These are phyloP conservation scores for Dilophus febrilis DNA, from an alignment of 2,888 invertebrate species.

Conservation along the genomic window DNA sequence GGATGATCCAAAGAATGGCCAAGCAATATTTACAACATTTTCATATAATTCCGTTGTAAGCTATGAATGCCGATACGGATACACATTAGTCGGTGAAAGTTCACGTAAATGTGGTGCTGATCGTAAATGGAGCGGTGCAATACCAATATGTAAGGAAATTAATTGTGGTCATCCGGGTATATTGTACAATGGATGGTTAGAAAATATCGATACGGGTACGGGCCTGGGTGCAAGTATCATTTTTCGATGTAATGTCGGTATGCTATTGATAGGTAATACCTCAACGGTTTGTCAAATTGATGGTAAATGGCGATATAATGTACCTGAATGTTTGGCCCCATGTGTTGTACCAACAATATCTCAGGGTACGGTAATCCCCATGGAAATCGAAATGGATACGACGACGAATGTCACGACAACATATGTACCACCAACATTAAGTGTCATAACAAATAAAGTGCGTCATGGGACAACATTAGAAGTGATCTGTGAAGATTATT, in stretches of 20 bases:
- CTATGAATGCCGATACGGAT: constrained; percentile 92
- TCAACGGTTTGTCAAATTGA: constrained; percentile 86
- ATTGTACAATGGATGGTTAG: constrained; percentile 90
- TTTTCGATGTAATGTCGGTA: constrained; percentile 83
- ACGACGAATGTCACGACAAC: constrained; percentile 18
- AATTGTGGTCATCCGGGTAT: constrained; percentile 90
- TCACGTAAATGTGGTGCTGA: constrained; percentile 88
- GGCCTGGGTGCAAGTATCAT: constrained; percentile 83
- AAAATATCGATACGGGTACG: constrained; percentile 77
- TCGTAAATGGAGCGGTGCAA: constrained; percentile 85
- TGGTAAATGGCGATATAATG: constrained; percentile 85
- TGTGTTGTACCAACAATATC: constrained; percentile 83
- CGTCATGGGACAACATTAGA: constrained; percentile 50
- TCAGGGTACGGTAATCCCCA: constrained; percentile 54
- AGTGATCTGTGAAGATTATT: constrained; percentile 71
- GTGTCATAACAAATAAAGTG: constrained; percentile 37
- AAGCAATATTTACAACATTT: constrained; percentile 79
- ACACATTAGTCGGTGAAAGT: constrained; percentile 73
- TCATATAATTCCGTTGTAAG: constrained; percentile 91
- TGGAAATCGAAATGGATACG: constrained; percentile 28
- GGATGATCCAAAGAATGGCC: constrained; percentile 81
- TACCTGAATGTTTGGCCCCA: constrained; percentile 84
- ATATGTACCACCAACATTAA: constrained; percentile 17
- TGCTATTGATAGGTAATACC: constrained; percentile 74
- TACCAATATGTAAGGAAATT: constrained; percentile 90